Evolutionary conservation across 2,888 invertebrate species (phyloP).

Genomic region (Mycogona germanica): DNA sequence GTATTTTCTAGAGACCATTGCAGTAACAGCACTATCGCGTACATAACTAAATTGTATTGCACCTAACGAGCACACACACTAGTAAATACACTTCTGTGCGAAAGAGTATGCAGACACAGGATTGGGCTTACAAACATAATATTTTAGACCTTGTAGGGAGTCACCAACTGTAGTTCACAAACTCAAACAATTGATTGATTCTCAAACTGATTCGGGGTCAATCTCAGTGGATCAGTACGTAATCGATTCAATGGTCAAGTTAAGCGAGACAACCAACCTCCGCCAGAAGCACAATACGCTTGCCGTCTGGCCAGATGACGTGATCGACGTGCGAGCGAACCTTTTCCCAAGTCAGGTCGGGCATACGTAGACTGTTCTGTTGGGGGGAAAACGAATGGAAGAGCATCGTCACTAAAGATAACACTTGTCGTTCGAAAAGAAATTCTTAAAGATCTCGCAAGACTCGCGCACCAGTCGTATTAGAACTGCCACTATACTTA

Average conservation of each 20-base stretch:
- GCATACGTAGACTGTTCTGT: constrained; percentile 76
- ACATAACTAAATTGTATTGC: no score
- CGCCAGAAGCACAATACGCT: constrained; percentile 81
- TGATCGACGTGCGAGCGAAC: constrained; percentile 97
- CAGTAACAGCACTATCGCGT: no score
- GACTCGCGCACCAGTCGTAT: no score
- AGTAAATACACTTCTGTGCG: neutral
- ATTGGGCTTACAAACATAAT: no score
- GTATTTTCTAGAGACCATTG: no score
- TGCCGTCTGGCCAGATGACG: constrained; percentile 96
- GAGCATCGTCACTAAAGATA: neutral
- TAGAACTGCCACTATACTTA: constrained; percentile 31
- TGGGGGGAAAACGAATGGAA: neutral
- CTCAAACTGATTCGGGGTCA: neutral
- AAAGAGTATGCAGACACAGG: neutral
- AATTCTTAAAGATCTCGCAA: neutral
- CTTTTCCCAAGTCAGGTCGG: constrained; percentile 93
- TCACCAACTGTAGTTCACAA: no score
- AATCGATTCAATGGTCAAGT: neutral
- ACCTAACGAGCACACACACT: no score
- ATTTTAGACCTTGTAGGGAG: no score
- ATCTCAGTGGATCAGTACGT: neutral
- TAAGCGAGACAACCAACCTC: constrained; percentile 44
- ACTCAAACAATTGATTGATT: no score
- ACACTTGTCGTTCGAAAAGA: neutral